Base-by-base conservation (phyloP, 2,797 vertebrate species). In the Anguilla marmorata region DNA sequence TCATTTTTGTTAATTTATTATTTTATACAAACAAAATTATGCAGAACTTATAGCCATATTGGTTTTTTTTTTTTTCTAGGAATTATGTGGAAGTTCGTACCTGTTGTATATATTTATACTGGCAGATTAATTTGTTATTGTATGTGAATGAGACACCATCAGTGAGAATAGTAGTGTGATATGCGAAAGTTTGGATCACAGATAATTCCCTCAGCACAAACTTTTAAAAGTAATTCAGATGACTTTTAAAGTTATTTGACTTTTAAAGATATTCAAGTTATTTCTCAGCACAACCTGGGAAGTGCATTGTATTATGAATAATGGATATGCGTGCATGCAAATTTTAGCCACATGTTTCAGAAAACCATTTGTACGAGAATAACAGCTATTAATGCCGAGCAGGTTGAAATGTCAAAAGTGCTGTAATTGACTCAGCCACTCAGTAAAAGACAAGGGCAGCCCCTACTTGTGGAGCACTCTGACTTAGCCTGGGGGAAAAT, bases 161-260 rank as follows among this genome's bases (percentile, higher is more conserved):
- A n/a, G 6, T 69, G 41, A 82, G 41, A 79, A 79, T 21, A 8
- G 79, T 3, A 82, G 41, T 21, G 79, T n/a, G 79, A 6, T n/a
- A 21, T 50, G 19, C 24, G 21, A 48, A 48, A 48, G 41, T 50
- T 50, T 48, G 50, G 24, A 21, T 33, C 24, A 58, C 14, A 24
- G 24, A n/a, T 48, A 52, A 52, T 45, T 80, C 6, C 21, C 27
- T 82, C 83, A 33, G 52, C 48, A 54, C 19, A 48, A 56, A 58
- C 83, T 58, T 84, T 56, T 30, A 27, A 84, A 84, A 83, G 80
- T 50, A 50, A 30, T 58, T 30, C 52, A 84, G 21, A 30, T 84
- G 24, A 19, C 7, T 52, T 12, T 52, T 52, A 52, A 45, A 45
- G 41, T 45, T 45, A 41, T 41, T 41, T 84, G 24, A 19, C 7